phyloP scores from a whole-genome alignment of 1,140 invertebrate species.

The Muscidifurax raptorellus region DNA sequence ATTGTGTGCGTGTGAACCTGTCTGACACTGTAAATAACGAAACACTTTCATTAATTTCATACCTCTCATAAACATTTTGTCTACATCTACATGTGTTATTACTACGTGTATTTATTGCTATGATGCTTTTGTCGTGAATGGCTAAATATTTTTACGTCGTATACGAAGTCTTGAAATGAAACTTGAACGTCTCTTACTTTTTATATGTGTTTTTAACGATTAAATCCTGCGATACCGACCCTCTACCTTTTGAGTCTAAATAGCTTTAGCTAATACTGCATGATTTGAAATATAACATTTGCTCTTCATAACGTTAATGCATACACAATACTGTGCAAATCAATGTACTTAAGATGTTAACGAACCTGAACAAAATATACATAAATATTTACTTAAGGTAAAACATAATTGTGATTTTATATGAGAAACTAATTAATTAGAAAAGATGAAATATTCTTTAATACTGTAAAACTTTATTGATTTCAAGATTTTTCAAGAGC shows the following conservation, averaged over 20 bases:
- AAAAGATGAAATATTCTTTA: too few relatives aligned
- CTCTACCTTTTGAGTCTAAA: not conserved
- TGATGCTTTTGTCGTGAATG: not conserved
- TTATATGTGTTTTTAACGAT: too few relatives aligned
- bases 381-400: too few relatives aligned
- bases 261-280: not conserved
- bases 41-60: conserved; percentile 9
- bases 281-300: not conserved
- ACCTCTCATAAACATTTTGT: not conserved
- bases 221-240: not conserved
- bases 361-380: too few relatives aligned
- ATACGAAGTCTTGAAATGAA: not conserved
- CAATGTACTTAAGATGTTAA: too few relatives aligned
- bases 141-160: not conserved
- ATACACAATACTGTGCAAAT: too few relatives aligned
- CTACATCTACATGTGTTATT: not conserved
- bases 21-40: not conserved
- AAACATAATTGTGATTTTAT: too few relatives aligned
- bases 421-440: too few relatives aligned
- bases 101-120: not conserved
- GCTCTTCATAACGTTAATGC: not conserved
- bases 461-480: too few relatives aligned
- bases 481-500: too few relatives aligned
- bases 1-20: not conserved
- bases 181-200: too few relatives aligned